Base-by-base conservation (phyloP, 2,797 vertebrate genomes). In the Danio kyathit region DNA sequence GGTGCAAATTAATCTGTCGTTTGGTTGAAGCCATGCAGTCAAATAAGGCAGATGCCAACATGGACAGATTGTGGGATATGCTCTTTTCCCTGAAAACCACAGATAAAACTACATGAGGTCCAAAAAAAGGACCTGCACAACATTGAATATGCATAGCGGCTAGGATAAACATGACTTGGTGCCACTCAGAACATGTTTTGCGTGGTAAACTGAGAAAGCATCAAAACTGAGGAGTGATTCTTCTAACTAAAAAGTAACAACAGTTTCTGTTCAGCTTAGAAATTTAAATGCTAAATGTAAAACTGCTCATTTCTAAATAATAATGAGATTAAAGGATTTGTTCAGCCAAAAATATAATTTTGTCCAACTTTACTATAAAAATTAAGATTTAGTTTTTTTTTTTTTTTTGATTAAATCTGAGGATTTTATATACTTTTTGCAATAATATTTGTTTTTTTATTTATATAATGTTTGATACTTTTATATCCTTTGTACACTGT, bases 1-100 rank as follows among this genome's bases (percentile, higher is more conserved):
- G 21, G 19, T 4, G 17, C 19, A 60, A 69, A 41, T 70, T 8
- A 66, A 41, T 49, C 44, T 51, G 44, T 43, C 16, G 5, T 57
- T 14, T 59, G 29, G 41, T 56, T 38, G 41, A 66, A 67, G 48
- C 38, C 21, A 29, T 29, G 29, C 29, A 14, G 54, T 73, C 17
- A 56, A 65, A 76, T 76, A 46, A 57, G 49, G 49, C 40, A 56
- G 63, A 59, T 77, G 64, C 64, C 63, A 77, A 19, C 21, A 59
- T 10, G 11, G 8, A 67, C 64, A 41, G 49, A 57, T 77, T 57
- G 64, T 54, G n/a, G 52, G 67, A 41, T 16, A 41, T 41, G 67
- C 49, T 41, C 48, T 43, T 19, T 54, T 64, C 61, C 38, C 65
- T 10, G 51, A 65, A 54, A 76, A 76, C 17, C 48, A 65, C 6